A percentile compares a stretch with the other conserved stretches of the same genome.
Conservation (phyloP, 2,888 invertebrate genomes). For the Antheraea assamensis region DNA sequence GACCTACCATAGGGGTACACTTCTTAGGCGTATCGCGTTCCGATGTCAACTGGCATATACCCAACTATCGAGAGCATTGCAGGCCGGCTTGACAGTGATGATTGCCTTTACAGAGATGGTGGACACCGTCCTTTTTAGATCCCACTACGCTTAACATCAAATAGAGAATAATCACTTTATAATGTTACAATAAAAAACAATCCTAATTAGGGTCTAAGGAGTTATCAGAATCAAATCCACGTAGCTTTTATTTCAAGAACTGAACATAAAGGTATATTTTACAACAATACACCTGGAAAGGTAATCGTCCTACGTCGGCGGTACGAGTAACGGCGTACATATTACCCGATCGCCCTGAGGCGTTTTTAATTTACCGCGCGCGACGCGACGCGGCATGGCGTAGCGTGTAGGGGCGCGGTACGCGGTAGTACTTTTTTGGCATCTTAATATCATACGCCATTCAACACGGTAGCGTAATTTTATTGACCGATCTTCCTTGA, state of each 20-base stretch:
- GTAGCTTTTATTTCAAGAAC: slow-evolving; percentile 10
- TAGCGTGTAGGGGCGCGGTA: too few species aligned
- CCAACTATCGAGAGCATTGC: too few species aligned
- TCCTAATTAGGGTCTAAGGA: background rate
- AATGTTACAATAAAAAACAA: too few species aligned
- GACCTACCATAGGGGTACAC: too few species aligned
- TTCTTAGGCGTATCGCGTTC: too few species aligned
- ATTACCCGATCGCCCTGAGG: slow-evolving; percentile 76
- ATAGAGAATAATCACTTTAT: too few species aligned
- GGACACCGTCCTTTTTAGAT: too few species aligned
- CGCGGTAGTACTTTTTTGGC: background rate
- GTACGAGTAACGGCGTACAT: slow-evolving; percentile 59
- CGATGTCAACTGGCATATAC: too few species aligned
- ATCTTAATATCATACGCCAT: background rate
- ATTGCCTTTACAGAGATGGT: too few species aligned
- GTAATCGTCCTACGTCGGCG: slow-evolving; percentile 62
- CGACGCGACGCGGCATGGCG: slow-evolving; percentile 45
- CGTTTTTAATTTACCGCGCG: slow-evolving; percentile 79
- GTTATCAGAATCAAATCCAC: background rate
- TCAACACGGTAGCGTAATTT: background rate
- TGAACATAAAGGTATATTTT: slow-evolving; percentile 25
- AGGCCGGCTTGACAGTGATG: too few species aligned
- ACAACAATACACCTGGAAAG: slow-evolving; percentile 61
- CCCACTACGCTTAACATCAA: too few species aligned
- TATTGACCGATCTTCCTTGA: background rate